These are phyloP conservation scores for Ectemnius continuus DNA, from an alignment of 2,888 invertebrate genomes.

Conservation along the genomic window DNA sequence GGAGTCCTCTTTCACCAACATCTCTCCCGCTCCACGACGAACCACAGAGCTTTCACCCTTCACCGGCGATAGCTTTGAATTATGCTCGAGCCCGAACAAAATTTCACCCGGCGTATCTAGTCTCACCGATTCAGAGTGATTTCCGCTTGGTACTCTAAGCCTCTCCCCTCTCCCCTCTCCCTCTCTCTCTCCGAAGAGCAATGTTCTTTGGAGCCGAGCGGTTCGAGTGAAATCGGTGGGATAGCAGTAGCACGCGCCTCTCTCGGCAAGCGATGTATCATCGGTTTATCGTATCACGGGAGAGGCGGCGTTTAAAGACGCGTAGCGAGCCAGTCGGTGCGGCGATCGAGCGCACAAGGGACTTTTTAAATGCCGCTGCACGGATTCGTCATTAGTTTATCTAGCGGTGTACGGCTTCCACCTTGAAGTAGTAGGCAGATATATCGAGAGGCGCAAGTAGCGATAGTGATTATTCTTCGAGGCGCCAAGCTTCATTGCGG, in stretches of 20 bases:
- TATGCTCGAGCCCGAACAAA: constrained; percentile 22
- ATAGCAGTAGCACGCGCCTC: constrained; percentile 13
- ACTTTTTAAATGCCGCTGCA: constrained; percentile 35
- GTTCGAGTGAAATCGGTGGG: background rate
- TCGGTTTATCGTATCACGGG: constrained; percentile 41
- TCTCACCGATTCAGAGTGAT: background rate
- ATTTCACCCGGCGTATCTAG: background rate
- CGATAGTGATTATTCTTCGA: constrained; percentile 54
- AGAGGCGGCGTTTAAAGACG: background rate
- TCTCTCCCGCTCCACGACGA: constrained; percentile 43
- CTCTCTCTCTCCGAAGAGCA: background rate
- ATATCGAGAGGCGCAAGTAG: constrained; percentile 35
- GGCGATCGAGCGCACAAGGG: constrained; percentile 12
- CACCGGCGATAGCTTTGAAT: constrained; percentile 36
- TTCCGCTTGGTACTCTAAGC: background rate
- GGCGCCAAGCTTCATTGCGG: constrained; percentile 46
- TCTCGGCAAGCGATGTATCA: constrained; percentile 30
- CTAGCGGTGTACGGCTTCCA: constrained; percentile 13
- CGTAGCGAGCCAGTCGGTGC: constrained; percentile 11
- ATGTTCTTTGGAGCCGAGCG: background rate
- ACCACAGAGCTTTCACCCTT: constrained; percentile 33
- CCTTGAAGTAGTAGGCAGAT: constrained; percentile 26
- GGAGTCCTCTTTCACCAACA: constrained; percentile 61
- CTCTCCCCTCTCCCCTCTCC: no score
- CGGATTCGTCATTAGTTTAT: constrained; percentile 53